phyloP scores from a whole-genome alignment of 2,888 invertebrate genomes.

The Notodonta ziczac region DNA sequence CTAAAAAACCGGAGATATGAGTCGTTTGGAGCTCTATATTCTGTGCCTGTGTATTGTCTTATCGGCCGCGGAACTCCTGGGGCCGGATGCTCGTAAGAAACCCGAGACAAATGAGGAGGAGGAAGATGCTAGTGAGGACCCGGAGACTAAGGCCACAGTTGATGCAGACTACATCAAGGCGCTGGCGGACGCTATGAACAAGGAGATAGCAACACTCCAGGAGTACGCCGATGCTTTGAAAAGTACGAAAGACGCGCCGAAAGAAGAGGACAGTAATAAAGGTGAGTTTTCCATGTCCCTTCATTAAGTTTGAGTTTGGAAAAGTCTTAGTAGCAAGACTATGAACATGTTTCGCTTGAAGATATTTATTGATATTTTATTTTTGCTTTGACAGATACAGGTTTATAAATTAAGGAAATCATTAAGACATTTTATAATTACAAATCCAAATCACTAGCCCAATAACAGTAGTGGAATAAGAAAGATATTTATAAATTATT shows the following conservation, averaged over 20 bases:
- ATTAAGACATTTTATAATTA: too few species aligned
- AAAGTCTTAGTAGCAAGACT: too few species aligned
- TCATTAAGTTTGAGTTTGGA: too few species aligned
- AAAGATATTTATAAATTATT: neutral
- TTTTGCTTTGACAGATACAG: too few species aligned
- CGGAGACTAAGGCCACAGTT: constrained; percentile 44
- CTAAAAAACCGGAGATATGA: constrained; percentile 52
- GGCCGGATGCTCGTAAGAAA: constrained; percentile 61
- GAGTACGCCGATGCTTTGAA: constrained; percentile 69
- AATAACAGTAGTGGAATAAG: too few species aligned
- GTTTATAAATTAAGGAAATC: too few species aligned
- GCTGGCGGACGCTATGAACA: constrained; percentile 62
- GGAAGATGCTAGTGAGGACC: constrained; percentile 41
- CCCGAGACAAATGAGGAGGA: constrained; percentile 56
- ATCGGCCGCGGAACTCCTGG: constrained; percentile 63
- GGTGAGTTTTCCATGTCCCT: constrained; percentile 23
- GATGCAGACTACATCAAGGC: constrained; percentile 61
- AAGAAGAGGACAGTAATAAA: constrained; percentile 54
- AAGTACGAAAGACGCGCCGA: constrained; percentile 46
- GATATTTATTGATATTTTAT: too few species aligned
- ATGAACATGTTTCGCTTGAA: too few species aligned
- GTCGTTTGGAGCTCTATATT: constrained; percentile 52
- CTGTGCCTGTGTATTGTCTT: constrained; percentile 61
- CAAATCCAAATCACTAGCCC: too few species aligned
- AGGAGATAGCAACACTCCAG: constrained; percentile 60